Evolutionary conservation across 35 echinoderm and acorn worm species (phyloP).

Genomic region (Ptychodera flava): DNA sequence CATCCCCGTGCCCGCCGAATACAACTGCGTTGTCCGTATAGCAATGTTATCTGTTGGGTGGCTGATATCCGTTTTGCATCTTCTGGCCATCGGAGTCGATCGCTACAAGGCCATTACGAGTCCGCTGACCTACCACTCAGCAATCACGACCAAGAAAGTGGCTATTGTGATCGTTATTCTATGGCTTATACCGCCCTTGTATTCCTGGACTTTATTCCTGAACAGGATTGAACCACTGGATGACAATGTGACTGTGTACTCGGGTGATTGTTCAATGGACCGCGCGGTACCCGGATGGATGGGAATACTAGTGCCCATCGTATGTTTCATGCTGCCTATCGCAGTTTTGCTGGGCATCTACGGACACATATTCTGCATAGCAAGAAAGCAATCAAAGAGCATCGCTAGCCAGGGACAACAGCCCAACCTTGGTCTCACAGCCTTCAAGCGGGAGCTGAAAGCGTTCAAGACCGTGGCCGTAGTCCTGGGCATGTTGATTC

Average conservation of each 20-base stretch:
- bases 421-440: background rate
- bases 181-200: conserved; percentile 14
- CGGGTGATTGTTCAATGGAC: background rate
- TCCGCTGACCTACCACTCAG: conserved; percentile 22
- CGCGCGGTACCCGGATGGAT: background rate
- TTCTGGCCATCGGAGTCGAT: conserved; percentile 42
- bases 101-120: conserved; percentile 40
- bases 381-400: background rate
- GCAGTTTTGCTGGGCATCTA: background rate
- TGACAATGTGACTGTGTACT: background rate
- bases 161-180: conserved; percentile 15
- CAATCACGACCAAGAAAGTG: conserved; percentile 15
- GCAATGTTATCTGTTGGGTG: conserved; percentile 3
- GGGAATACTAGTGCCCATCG: background rate
- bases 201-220: conserved; percentile 1
- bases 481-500: background rate
- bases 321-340: background rate
- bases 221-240: conserved; percentile 41
- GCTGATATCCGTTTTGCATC: conserved; percentile 31
- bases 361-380: background rate
- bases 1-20: conserved; percentile 26
- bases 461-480: background rate
- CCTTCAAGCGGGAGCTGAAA: background rate
- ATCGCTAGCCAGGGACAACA: background rate
- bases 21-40: background rate